These are phyloP conservation scores for Montipora capitata DNA, from an alignment of 92 coral and sea anemone genomes.

Conservation along the genomic window DNA sequence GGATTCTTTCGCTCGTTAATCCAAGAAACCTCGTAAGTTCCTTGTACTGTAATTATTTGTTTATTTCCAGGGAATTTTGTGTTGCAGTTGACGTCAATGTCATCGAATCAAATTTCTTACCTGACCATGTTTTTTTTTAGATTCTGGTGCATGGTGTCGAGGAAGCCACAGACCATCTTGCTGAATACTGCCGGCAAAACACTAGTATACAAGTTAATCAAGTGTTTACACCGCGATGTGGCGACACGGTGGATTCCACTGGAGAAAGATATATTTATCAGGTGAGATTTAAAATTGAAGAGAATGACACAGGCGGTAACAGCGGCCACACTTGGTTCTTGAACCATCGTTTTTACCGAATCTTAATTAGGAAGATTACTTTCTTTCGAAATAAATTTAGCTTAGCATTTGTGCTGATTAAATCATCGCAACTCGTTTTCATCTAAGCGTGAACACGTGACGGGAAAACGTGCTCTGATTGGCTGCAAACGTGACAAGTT, in stretches of 20 bases:
- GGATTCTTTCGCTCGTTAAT: conserved; percentile 95
- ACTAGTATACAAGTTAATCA: conserved; percentile 92
- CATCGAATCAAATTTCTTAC: background rate
- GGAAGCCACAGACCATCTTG: conserved; percentile 91
- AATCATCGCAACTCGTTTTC: too few relatives aligned
- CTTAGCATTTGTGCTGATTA: too few relatives aligned
- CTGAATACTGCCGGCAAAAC: conserved; percentile 93
- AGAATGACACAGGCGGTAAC: background rate
- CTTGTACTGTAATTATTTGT: background rate
- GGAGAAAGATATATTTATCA: conserved; percentile 99
- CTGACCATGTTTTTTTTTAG: conserved; percentile 25
- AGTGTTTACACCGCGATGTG: conserved; percentile 88
- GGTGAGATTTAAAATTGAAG: conserved; percentile 58
- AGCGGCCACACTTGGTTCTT: background rate
- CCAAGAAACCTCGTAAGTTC: conserved; percentile 97
- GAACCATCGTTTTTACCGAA: background rate
- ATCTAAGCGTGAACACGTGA: too few relatives aligned
- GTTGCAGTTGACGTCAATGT: too few relatives aligned
- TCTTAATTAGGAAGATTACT: background rate
- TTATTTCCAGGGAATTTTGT: too few relatives aligned
- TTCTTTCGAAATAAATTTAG: too few relatives aligned
- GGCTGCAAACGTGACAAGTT: too few relatives aligned
- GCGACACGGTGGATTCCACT: conserved; percentile 98
- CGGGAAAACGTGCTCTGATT: too few relatives aligned
- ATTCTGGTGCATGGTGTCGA: conserved; percentile 91